Conservation (phyloP, 2,113 vertebrate genomes). For the Monopterus albus region DNA sequence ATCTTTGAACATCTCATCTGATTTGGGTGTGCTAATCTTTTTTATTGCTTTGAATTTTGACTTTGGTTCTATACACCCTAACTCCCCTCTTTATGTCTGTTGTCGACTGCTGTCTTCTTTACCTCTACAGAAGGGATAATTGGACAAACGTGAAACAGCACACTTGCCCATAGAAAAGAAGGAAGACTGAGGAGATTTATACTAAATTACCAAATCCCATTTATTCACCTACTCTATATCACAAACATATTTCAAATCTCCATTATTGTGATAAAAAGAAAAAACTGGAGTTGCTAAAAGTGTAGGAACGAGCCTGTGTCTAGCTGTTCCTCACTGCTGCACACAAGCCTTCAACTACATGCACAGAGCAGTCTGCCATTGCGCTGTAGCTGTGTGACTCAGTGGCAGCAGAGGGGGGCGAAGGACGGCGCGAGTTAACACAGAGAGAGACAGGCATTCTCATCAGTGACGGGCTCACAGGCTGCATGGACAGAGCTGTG, state of each 20-base stretch:
- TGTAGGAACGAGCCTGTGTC: neutral
- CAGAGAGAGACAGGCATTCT: conserved; percentile 65
- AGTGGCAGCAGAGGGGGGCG: conserved; percentile 56
- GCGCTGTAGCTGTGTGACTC: conserved; percentile 35
- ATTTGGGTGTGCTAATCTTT: no score
- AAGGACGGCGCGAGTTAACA: conserved; percentile 60
- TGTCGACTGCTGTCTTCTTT: no score
- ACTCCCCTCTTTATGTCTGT: no score
- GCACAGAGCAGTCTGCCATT: conserved; percentile 35
- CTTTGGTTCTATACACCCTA: no score
- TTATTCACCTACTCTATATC: neutral
- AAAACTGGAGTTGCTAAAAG: neutral
- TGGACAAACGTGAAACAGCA: no score
- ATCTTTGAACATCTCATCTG: no score
- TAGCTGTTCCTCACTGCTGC: conserved; percentile 2
- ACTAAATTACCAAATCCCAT: no score
- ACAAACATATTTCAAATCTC: neutral
- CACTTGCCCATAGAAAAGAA: no score
- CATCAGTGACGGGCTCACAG: conserved; percentile 67
- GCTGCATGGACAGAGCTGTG: conserved; percentile 70
- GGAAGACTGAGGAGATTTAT: no score
- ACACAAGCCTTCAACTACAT: conserved; percentile 17
- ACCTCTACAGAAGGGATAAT: no score
- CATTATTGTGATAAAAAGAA: neutral
- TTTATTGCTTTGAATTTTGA: no score